A percentile compares a stretch with the other conserved stretches of the same genome.
Conservation (phyloP, 2,113 vertebrate genomes). For the Monopterus albus region DNA sequence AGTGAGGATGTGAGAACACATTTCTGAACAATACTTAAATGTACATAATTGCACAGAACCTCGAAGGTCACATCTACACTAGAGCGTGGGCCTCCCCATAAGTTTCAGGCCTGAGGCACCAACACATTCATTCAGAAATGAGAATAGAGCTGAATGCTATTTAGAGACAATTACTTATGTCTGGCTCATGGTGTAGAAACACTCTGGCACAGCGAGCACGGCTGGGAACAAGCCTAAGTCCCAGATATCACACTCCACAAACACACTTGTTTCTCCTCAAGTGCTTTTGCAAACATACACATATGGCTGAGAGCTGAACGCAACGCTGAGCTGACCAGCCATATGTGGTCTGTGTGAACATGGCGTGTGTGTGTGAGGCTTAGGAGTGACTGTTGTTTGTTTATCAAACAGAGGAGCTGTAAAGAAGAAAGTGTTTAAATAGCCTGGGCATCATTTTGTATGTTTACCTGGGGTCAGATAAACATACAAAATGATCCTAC, state of each 20-base stretch:
- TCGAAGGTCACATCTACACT: slow-evolving; percentile 28
- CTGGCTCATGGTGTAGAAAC: slow-evolving; percentile 32
- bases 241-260: slow-evolving; percentile 12
- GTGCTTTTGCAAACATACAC: slow-evolving; percentile 32
- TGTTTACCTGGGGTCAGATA: no score
- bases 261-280: slow-evolving; percentile 12
- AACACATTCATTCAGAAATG: slow-evolving; percentile 30
- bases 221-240: slow-evolving; percentile 7
- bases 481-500: no score
- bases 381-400: slow-evolving; percentile 40
- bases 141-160: slow-evolving; percentile 22
- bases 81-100: background rate
- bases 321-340: slow-evolving; percentile 13
- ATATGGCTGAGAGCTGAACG: slow-evolving; percentile 4
- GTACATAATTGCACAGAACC: slow-evolving; percentile 24
- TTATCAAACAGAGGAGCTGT: slow-evolving; percentile 31
- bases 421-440: slow-evolving; percentile 32
- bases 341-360: slow-evolving; percentile 23
- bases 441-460: slow-evolving; percentile 4
- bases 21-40: slow-evolving; percentile 22
- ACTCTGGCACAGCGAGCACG: background rate
- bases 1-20: background rate
- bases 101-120: slow-evolving; percentile 8
- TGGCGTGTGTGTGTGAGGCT: background rate
- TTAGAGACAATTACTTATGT: slow-evolving; percentile 34